Evolutionary conservation across 2,113 vertebrate genomes (phyloP).

Genomic region (Chaenocephalus aceratus): DNA sequence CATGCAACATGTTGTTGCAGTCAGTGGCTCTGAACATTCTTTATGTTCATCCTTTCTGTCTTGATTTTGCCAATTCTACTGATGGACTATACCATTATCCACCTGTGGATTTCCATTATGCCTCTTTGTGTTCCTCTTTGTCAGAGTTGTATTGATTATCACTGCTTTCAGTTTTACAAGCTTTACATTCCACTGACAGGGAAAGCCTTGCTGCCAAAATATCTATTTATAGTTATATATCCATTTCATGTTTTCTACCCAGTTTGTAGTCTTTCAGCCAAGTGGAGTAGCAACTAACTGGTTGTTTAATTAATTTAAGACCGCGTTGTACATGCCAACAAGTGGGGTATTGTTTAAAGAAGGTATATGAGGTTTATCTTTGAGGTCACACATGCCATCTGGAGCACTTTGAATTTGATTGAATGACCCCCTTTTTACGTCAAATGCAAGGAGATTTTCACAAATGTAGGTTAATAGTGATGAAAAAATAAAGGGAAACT

Average conservation of each 20-base stretch:
- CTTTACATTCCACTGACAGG: background rate
- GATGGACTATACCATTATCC: background rate
- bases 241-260: background rate
- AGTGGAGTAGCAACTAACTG: background rate
- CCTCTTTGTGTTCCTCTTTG: background rate
- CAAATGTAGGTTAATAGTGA: constrained; percentile 4
- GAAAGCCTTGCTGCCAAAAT: background rate
- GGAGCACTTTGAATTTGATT: background rate
- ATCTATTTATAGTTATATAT: background rate
- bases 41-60: background rate
- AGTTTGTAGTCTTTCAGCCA: background rate
- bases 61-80: background rate
- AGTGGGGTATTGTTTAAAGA: background rate
- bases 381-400: background rate
- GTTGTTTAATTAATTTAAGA: constrained; percentile 9
- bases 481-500: background rate
- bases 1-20: background rate
- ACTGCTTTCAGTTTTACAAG: background rate
- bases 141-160: background rate
- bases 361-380: constrained; percentile 11
- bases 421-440: background rate
- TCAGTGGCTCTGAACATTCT: background rate
- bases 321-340: background rate
- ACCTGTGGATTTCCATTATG: background rate
- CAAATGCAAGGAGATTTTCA: constrained; percentile 18